Base-by-base conservation (phyloP, 1,140 invertebrate species). In the Macrobrachium nipponense region DNA sequence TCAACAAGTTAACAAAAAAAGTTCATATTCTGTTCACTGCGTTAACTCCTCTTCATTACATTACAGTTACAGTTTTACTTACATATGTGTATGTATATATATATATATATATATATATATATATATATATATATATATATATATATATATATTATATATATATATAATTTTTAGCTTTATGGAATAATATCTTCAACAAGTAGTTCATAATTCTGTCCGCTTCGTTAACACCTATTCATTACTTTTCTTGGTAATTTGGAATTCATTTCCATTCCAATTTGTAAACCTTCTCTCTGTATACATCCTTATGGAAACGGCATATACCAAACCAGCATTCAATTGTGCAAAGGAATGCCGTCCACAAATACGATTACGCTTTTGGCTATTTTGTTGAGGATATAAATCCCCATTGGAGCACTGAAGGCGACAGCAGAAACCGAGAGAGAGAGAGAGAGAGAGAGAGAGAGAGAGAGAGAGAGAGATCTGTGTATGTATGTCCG, bases 221-320 rank as follows among this genome's bases (percentile, higher is more conserved):
- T 20, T 10, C 75, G 20, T 58, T 58, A 58, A 14, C 51, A 23
- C 8, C 12, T 27, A 27, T 51, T 44, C 72, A 73, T 18, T 58
- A 60, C 75, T 59, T 58, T 58, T 14, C 3, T n/a, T 20, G 75
- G 60, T 20, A 77, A 20, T 58, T 77, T 59, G 59, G 44, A 77
- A 77, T 58, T 20, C 20, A 44, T 77, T 77, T 58, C 14, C 75
- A 77, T 77, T 59, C 75, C 75, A 77, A 58, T 77, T 77, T 77
- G 43, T 58, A 77, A 58, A 44, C 75, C 51, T 58, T 59, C 75
- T 4, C 27, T 36, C 4, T 36, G 27, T 36, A n/a, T n/a, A 4
- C 27, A 36, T 36, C 27, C 27, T 36, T 36, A 36, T 36, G 27
- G 27, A 4, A 2, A 36, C 27, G 27, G 27, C 27, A 36, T 36